Evolutionary conservation across 2,888 invertebrate genomes (phyloP).

Genomic region (Eucera pruinosa): DNA sequence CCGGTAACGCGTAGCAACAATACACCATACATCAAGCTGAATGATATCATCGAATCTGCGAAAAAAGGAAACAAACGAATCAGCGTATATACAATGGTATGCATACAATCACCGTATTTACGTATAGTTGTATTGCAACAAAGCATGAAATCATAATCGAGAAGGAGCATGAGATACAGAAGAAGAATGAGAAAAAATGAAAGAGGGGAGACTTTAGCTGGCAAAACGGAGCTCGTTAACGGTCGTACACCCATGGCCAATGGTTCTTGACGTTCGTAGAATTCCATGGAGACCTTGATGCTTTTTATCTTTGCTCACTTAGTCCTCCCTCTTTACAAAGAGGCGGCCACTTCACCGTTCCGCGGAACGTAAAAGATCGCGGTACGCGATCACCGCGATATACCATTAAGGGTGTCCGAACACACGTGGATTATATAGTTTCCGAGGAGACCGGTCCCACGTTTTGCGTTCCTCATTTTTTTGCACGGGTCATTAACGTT

Average conservation of each 20-base stretch:
- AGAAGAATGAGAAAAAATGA: conserved; percentile 7
- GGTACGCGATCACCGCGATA: conserved; percentile 68
- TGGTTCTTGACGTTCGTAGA: conserved; percentile 69
- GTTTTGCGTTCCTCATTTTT: conserved; percentile 56
- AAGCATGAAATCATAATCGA: conserved; percentile 53
- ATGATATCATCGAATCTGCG: not conserved
- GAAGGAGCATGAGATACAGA: not conserved
- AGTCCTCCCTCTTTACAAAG: conserved; percentile 55
- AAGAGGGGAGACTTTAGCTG: conserved; percentile 44
- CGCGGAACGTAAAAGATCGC: conserved; percentile 66
- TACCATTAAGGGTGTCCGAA: conserved; percentile 67
- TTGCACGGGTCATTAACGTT: conserved; percentile 51
- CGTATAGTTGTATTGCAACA: not conserved
- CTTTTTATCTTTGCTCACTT: conserved; percentile 67
- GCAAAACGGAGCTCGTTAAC: conserved; percentile 68
- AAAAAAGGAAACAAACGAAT: not conserved
- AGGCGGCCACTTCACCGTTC: conserved; percentile 62
- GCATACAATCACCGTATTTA: not conserved
- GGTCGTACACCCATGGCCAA: conserved; percentile 69
- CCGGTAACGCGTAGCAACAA: not conserved
- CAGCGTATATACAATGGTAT: no score
- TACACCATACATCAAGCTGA: not conserved
- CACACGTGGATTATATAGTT: conserved; percentile 60
- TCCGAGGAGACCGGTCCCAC: conserved; percentile 56
- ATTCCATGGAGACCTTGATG: conserved; percentile 67